Percentiles rank a stretch among this genome's conserved stretches.
These are phyloP conservation scores for Naja naja DNA, from an alignment of 2,113 vertebrate species.

Conservation along the genomic window DNA sequence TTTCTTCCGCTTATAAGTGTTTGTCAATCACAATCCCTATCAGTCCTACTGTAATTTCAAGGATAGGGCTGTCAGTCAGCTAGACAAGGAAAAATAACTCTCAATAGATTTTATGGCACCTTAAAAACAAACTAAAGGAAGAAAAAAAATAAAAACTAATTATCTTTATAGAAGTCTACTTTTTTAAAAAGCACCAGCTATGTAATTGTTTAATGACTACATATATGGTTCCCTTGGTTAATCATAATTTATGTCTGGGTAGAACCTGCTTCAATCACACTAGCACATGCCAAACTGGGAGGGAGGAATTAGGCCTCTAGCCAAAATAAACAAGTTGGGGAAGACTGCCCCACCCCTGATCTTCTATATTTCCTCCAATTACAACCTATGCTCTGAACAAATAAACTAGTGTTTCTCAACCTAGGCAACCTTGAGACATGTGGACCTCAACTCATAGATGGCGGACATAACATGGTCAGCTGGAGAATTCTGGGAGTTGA, in stretches of 20 bases:
- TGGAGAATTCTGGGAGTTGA: not conserved
- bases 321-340: not conserved
- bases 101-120: not conserved
- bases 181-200: not conserved
- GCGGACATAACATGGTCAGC: not conserved
- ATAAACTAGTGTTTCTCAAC: not conserved
- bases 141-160: not conserved
- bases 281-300: slow-evolving; percentile 10
- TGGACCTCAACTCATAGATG: not conserved
- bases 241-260: not conserved
- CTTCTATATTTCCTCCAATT: not conserved
- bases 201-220: not conserved
- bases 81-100: not conserved
- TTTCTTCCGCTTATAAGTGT: not conserved
- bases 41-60: not conserved
- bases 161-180: not conserved
- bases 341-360: not conserved
- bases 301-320: not conserved
- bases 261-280: not conserved
- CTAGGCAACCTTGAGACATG: not conserved
- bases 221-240: rapidly evolving
- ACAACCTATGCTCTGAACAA: not conserved
- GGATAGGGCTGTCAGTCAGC: not conserved
- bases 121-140: not conserved
- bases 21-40: not conserved